These are phyloP conservation scores for Sinotaia quadrata DNA, from an alignment of 2,888 invertebrate species.

Conservation along the genomic window DNA sequence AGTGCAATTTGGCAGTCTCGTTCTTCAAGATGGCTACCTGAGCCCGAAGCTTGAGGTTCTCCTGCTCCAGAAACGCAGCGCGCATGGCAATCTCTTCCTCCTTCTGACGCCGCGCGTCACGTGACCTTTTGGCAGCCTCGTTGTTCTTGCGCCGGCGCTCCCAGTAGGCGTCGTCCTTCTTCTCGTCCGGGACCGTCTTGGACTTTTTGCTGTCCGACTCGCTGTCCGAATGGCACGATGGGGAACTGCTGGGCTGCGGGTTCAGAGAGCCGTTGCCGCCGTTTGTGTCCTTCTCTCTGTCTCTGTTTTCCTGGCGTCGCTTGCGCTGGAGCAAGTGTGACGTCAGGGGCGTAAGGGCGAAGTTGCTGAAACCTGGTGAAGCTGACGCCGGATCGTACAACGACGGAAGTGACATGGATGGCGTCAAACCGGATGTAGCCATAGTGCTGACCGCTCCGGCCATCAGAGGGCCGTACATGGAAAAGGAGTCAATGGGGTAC, in stretches of 20 bases:
- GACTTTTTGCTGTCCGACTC: slow-evolving; percentile 21
- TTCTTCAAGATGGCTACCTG: slow-evolving; percentile 80
- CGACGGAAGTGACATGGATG: slow-evolving; percentile 40
- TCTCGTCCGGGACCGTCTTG: slow-evolving; percentile 54
- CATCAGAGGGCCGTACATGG: slow-evolving; percentile 41
- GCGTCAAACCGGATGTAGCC: slow-evolving; percentile 11
- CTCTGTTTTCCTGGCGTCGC: slow-evolving; percentile 55
- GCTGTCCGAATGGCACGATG: neutral
- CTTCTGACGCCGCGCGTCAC: slow-evolving; percentile 89
- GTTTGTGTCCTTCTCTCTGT: slow-evolving; percentile 35
- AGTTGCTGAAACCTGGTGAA: slow-evolving; percentile 47
- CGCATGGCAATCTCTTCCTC: slow-evolving; percentile 93
- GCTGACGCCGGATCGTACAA: slow-evolving; percentile 49
- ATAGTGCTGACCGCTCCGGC: slow-evolving; percentile 36
- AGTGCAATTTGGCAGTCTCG: slow-evolving; percentile 77
- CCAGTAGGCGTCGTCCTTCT: slow-evolving; percentile 87
- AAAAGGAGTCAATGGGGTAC: slow-evolving; percentile 53
- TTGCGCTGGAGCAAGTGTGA: slow-evolving; percentile 62
- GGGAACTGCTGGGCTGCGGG: slow-evolving; percentile 14
- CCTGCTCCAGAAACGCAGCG: slow-evolving; percentile 88
- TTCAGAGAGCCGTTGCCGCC: neutral
- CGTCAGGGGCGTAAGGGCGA: slow-evolving; percentile 58
- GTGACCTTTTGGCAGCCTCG: slow-evolving; percentile 93
- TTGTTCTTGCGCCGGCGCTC: slow-evolving; percentile 93
- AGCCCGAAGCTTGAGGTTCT: slow-evolving; percentile 83